Evolutionary conservation across 2,113 vertebrate genomes (phyloP).

Genomic region (Cygnus buccinator): DNA sequence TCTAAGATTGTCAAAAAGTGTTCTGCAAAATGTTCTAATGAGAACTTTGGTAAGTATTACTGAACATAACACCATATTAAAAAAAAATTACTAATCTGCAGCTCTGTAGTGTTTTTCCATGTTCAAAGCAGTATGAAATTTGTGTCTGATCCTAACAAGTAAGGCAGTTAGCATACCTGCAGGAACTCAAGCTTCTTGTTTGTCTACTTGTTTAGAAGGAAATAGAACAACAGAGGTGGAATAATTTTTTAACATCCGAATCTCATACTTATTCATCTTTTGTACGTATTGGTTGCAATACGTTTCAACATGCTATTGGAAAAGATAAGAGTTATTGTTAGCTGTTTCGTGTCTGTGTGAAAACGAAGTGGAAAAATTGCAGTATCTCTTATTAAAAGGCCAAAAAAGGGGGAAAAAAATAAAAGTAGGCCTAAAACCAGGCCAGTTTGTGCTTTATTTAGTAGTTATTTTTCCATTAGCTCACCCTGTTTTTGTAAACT

Average conservation of each 20-base stretch:
- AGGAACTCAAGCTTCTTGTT: conserved; percentile 3
- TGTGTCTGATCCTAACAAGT: neutral
- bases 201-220: neutral
- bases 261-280: neutral
- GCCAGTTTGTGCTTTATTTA: conserved; percentile 49
- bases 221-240: neutral
- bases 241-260: neutral
- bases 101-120: neutral
- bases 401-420: conserved; percentile 38
- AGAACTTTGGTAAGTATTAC: neutral
- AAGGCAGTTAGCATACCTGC: neutral
- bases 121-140: neutral
- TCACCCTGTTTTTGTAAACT: conserved; percentile 43
- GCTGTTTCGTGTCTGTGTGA: conserved; percentile 32
- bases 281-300: neutral
- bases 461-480: conserved; percentile 57
- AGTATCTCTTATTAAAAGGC: conserved; percentile 40
- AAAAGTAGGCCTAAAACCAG: neutral
- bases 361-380: conserved; percentile 30
- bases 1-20: neutral
- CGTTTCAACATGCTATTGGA: neutral
- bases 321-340: conserved; percentile 9
- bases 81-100: neutral
- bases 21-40: neutral
- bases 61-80: neutral